Percentiles rank a stretch among this genome's conserved stretches.
Evolutionary conservation across 2,888 invertebrate species (phyloP).

Genomic region (Catonia carolina): DNA sequence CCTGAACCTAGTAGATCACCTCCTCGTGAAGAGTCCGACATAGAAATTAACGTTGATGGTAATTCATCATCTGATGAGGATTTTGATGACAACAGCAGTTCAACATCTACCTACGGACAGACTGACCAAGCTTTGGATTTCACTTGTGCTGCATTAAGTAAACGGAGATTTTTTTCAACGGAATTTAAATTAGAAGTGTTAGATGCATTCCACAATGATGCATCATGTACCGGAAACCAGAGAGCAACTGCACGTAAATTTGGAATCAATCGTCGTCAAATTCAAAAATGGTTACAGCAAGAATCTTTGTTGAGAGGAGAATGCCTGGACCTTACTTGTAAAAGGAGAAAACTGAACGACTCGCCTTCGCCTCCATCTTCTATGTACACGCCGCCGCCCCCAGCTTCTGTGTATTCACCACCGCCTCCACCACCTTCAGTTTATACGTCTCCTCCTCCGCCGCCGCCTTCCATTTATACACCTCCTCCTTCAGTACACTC

Average conservation of each 20-base stretch:
- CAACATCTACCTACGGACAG: constrained; percentile 29
- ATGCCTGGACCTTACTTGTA: constrained; percentile 36
- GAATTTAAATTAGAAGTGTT: constrained; percentile 47
- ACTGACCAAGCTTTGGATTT: constrained; percentile 36
- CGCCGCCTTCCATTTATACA: not conserved
- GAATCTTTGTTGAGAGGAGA: constrained; percentile 43
- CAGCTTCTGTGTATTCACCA: too few species aligned
- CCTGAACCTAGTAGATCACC: constrained; percentile 2
- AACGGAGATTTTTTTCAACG: constrained; percentile 45
- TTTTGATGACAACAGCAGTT: constrained; percentile 34
- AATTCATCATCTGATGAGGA: constrained; percentile 31
- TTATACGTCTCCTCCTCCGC: not conserved
- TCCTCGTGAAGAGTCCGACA: constrained; percentile 26
- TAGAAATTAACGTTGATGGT: constrained; percentile 33
- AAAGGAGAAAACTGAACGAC: constrained; percentile 37
- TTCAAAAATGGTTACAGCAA: constrained; percentile 48
- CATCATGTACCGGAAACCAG: constrained; percentile 45
- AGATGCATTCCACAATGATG: constrained; percentile 45
- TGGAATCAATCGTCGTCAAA: constrained; percentile 47
- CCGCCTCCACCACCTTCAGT: not conserved
- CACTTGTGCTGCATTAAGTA: constrained; percentile 36
- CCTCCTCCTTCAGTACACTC: constrained; percentile 2
- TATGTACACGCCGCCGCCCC: too few species aligned
- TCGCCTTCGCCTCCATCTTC: constrained; percentile 7
- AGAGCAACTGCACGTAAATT: constrained; percentile 48